phyloP scores from a whole-genome alignment of 2,888 invertebrate species.

The Cyclophora albipunctata region DNA sequence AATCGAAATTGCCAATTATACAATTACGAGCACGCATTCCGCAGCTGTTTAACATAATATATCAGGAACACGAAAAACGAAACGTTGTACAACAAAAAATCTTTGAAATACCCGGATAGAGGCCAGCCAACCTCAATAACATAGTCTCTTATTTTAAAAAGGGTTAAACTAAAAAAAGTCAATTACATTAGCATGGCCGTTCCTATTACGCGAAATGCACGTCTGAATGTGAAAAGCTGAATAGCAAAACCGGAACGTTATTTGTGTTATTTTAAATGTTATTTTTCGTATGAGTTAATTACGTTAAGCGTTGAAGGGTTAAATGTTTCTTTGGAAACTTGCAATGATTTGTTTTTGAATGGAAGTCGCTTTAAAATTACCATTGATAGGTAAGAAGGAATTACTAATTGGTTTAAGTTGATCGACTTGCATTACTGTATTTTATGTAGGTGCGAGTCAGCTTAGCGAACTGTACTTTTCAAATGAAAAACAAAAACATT shows the following conservation, averaged over 20 bases:
- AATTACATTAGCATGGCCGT: conserved; percentile 62
- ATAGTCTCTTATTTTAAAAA: conserved; percentile 41
- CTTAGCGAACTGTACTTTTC: too few species aligned
- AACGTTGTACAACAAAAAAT: neutral
- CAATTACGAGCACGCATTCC: conserved; percentile 13
- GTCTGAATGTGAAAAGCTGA: conserved; percentile 11
- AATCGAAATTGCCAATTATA: conserved; percentile 11
- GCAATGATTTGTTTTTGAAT: neutral
- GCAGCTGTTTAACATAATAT: neutral
- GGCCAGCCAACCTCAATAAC: conserved; percentile 30
- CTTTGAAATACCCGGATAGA: neutral
- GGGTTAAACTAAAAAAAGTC: conserved; percentile 40
- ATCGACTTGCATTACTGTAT: too few species aligned
- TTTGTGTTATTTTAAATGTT: conserved; percentile 1
- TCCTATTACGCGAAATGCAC: conserved; percentile 46
- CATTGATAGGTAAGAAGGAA: too few species aligned
- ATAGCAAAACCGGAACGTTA: conserved; percentile 3
- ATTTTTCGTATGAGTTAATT: conserved; percentile 18
- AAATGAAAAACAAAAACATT: too few species aligned
- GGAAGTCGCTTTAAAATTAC: neutral
- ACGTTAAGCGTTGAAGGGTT: conserved; percentile 11
- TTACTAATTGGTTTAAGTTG: too few species aligned
- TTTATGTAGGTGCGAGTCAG: too few species aligned
- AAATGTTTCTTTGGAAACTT: conserved; percentile 13
- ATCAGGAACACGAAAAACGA: neutral